phyloP scores from a whole-genome alignment of 2,888 invertebrate species.

The Campoplex nolae region DNA sequence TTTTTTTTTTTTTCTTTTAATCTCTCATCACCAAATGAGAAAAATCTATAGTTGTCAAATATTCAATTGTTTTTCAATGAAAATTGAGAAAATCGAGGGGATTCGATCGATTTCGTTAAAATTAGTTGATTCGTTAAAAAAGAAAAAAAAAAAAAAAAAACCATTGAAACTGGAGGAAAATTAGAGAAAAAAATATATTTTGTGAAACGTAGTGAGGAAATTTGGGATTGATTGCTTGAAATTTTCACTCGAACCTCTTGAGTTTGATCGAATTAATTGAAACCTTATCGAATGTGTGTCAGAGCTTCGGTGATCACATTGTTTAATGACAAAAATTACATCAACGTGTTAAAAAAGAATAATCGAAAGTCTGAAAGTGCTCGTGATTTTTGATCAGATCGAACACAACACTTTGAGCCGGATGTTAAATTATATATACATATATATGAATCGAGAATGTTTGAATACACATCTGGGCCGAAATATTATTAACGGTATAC shows the following conservation, averaged over 20 bases:
- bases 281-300: background rate
- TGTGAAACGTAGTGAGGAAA: no score
- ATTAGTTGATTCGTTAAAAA: no score
- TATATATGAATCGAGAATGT: conserved; percentile 55
- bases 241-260: background rate
- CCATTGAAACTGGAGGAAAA: no score
- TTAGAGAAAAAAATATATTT: no score
- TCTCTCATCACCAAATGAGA: background rate
- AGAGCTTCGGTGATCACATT: background rate
- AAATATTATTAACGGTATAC: conserved; percentile 46
- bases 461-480: conserved; percentile 63
- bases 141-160: no score
- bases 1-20: conserved; percentile 11
- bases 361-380: background rate
- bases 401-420: conserved; percentile 35
- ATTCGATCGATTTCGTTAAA: background rate
- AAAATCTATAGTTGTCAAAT: background rate
- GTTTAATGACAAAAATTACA: background rate
- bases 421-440: background rate
- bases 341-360: background rate
- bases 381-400: background rate
- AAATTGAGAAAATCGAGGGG: background rate
- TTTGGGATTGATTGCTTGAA: no score
- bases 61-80: background rate
- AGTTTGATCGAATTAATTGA: background rate